A percentile compares a stretch with the other conserved stretches of the same genome.
These are phyloP conservation scores for Leptocoma aspasia DNA, from an alignment of 2,113 vertebrate genomes.

Conservation along the genomic window DNA sequence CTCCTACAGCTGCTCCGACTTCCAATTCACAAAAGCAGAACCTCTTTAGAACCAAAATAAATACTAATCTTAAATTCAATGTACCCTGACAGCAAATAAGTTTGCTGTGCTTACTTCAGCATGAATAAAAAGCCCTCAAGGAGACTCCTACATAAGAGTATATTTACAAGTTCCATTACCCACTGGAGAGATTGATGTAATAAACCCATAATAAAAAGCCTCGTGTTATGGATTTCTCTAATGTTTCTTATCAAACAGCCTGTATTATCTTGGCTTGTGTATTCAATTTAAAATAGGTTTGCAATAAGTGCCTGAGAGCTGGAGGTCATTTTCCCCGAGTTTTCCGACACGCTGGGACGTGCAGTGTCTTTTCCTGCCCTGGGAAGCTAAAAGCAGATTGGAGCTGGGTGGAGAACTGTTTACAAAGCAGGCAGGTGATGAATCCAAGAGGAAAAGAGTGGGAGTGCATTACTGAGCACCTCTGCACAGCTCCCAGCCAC, in stretches of 20 bases:
- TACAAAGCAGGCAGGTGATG: background rate
- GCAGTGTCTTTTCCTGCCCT: background rate
- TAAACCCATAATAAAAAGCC: constrained; percentile 75
- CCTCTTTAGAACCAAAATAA: constrained; percentile 87
- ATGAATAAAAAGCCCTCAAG: constrained; percentile 81
- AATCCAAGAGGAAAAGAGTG: background rate
- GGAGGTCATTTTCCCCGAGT: constrained; percentile 57
- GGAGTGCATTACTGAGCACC: background rate
- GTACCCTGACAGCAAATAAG: constrained; percentile 90
- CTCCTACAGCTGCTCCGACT: constrained; percentile 42
- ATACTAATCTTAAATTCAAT: constrained; percentile 93
- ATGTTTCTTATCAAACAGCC: constrained; percentile 72
- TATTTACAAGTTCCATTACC: constrained; percentile 78
- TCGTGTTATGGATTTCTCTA: constrained; percentile 74
- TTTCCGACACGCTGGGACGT: background rate
- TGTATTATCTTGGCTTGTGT: constrained; percentile 67
- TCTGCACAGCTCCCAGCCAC: background rate
- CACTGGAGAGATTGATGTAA: constrained; percentile 76
- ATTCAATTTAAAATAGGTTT: constrained; percentile 72
- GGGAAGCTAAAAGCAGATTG: background rate
- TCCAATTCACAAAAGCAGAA: constrained; percentile 77
- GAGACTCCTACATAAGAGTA: constrained; percentile 69
- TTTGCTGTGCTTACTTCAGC: constrained; percentile 88
- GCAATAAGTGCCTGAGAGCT: constrained; percentile 64
- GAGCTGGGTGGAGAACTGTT: background rate